Base-by-base conservation (phyloP, 2,888 invertebrate genomes). In the Harpalus rufipes region DNA sequence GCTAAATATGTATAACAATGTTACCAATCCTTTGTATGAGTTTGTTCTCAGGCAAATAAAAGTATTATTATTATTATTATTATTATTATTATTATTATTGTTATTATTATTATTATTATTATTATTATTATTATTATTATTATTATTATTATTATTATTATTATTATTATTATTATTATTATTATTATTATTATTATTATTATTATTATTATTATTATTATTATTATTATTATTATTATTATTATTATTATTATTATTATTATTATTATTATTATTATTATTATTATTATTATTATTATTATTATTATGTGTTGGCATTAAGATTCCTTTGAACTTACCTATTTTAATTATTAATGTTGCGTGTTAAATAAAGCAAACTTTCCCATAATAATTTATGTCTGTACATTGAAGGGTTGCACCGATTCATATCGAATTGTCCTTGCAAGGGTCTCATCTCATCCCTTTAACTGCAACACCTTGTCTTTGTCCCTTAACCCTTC, bases 381-480 rank as follows among this genome's bases (percentile, higher is more conserved):
- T 68, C 32, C 7, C n/a, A 79, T 10, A 8, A 59, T 61, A 80
- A 80, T 39, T 80, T 59, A 80, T 80, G 32, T 59, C 8, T 80
- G 10, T 16, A 44, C 63, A 81, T 81, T 81, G 18, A 81, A 44
- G 21, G 61, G 18, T 21, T 14, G 8, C 44, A 81, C 16, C 41
- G 41, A 63, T 21, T 65, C 81, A 61, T 81, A 63, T 5, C 81
- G 21, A 81, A 81, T 65, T 41, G 61, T 59, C 58, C 61, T 80
- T 32, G 76, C 12, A 63, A 61, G 65, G 81, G 81, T 81, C 16
- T 44, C 12, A 61, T 81, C 44, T 51, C 81, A 81, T 81, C 81
- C 81, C 81, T 65, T 81, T 81, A 81, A 63, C 81, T 63, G 81
- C 61, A 65, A 81, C 81, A 81, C 81, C 81, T 81, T 81, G 41